Evolutionary conservation across 2,888 invertebrate species (phyloP).

Genomic region (Caenorhabditis japonica): DNA sequence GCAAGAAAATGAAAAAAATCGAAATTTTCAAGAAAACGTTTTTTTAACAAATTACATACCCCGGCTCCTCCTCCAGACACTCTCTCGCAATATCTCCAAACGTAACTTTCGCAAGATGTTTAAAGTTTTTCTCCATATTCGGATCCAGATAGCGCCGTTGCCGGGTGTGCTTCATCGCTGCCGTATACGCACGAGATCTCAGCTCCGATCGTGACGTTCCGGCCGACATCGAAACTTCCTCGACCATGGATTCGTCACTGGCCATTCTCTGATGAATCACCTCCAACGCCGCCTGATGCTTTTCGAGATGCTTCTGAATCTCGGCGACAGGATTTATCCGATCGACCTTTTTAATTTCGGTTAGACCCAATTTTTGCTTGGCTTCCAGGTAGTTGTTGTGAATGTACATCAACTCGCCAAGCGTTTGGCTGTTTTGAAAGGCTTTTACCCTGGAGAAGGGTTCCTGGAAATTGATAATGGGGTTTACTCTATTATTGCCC

Average conservation of each 20-base stretch:
- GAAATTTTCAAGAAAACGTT: no score
- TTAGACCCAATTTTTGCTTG: conserved; percentile 20
- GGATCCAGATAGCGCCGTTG: conserved; percentile 58
- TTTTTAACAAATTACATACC: no score
- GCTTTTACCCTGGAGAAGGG: conserved; percentile 23
- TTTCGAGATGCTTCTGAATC: conserved; percentile 13
- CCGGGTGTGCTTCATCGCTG: conserved; percentile 43
- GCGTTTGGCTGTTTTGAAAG: neutral
- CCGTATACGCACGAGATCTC: conserved; percentile 41
- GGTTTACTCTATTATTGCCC: no score
- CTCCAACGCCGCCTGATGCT: conserved; percentile 1
- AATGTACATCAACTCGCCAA: conserved; percentile 22
- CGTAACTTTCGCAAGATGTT: conserved; percentile 16
- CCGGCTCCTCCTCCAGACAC: conserved; percentile 25
- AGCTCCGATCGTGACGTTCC: conserved; percentile 27
- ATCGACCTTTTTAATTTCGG: conserved; percentile 9
- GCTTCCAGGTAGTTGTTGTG: conserved; percentile 22
- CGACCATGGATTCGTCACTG: neutral
- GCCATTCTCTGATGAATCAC: neutral
- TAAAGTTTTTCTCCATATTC: conserved; percentile 44
- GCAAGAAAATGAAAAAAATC: no score
- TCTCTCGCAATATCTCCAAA: conserved; percentile 28
- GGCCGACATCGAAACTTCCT: conserved; percentile 3
- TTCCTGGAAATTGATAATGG: conserved; percentile 25
- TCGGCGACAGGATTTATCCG: conserved; percentile 7